A percentile compares a stretch with the other conserved stretches of the same genome.
Conservation (phyloP, 92 coral and sea anemone species). For the Anthopleura xanthogrammica region DNA sequence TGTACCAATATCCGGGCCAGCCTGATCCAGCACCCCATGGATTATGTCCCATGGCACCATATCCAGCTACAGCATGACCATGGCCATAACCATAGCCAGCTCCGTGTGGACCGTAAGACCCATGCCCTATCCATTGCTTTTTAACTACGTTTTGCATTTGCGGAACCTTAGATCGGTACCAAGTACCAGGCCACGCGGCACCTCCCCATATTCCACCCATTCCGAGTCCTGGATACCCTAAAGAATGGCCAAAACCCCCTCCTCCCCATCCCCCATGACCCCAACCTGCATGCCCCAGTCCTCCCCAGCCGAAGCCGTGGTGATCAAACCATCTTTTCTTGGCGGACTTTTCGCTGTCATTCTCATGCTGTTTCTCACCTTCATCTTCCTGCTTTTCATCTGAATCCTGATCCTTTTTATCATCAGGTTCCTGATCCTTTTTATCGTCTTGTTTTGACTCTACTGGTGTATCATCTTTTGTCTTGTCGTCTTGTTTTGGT, state of each 20-base stretch:
- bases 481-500: conserved; percentile 34
- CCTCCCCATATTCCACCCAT: conserved; percentile 62
- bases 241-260: conserved; percentile 22
- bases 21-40: conserved; percentile 65
- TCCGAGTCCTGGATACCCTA: conserved; percentile 49
- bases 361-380: conserved; percentile 42
- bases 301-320: conserved; percentile 56
- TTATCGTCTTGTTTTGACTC: conserved; percentile 41
- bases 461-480: conserved; percentile 35
- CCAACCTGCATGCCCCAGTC: conserved; percentile 58
- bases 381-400: conserved; percentile 31
- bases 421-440: conserved; percentile 28
- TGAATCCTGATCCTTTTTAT: conserved; percentile 26
- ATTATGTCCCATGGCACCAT: conserved; percentile 58
- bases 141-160: conserved; percentile 31
- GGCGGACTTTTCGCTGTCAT: conserved; percentile 29
- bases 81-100: conserved; percentile 40
- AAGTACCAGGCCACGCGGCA: conserved; percentile 62
- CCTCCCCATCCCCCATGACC: conserved; percentile 38
- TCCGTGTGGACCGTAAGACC: conserved; percentile 40
- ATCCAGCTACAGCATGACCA: conserved; percentile 64
- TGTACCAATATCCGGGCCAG: conserved; percentile 93
- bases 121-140: conserved; percentile 51
- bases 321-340: conserved; percentile 56
- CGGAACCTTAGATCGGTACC: conserved; percentile 62